These are phyloP conservation scores for Zaprionus vittiger DNA, from an alignment of 1,140 invertebrate genomes.

Conservation along the genomic window DNA sequence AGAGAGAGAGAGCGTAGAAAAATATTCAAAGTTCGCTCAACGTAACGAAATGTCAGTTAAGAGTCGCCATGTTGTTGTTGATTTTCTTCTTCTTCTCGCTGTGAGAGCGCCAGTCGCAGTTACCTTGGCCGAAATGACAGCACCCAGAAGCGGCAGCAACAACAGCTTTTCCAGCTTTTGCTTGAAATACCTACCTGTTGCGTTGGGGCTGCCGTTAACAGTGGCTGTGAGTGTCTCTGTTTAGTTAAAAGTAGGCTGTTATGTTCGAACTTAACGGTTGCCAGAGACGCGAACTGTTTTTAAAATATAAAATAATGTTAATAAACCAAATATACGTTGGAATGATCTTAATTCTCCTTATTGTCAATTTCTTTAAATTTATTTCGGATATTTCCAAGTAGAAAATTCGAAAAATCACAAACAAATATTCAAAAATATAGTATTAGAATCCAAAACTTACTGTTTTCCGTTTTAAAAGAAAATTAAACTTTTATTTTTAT, in stretches of 20 bases:
- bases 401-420: too few relatives aligned
- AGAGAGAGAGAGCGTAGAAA: constrained; percentile 5
- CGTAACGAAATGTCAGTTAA: constrained; percentile 32
- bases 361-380: too few relatives aligned
- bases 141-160: constrained; percentile 13
- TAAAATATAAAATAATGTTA: too few relatives aligned
- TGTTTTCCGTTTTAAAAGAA: too few relatives aligned
- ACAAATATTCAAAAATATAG: too few relatives aligned
- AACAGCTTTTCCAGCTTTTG: constrained; percentile 41
- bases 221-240: constrained; percentile 7
- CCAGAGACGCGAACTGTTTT: neutral
- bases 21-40: constrained; percentile 42
- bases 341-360: too few relatives aligned
- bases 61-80: neutral
- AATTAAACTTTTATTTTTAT: too few relatives aligned
- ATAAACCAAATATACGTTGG: too few relatives aligned
- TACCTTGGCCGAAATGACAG: constrained; percentile 73
- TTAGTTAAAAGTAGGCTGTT: constrained; percentile 14
- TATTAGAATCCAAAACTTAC: too few relatives aligned
- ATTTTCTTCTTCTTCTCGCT: constrained; percentile 16
- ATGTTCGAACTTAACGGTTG: neutral
- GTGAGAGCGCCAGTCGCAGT: constrained; percentile 34
- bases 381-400: too few relatives aligned
- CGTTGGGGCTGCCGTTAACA: constrained; percentile 24
- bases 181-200: constrained; percentile 52